Evolutionary conservation across 2,888 invertebrate species (phyloP).

Genomic region (Apantesis nais): DNA sequence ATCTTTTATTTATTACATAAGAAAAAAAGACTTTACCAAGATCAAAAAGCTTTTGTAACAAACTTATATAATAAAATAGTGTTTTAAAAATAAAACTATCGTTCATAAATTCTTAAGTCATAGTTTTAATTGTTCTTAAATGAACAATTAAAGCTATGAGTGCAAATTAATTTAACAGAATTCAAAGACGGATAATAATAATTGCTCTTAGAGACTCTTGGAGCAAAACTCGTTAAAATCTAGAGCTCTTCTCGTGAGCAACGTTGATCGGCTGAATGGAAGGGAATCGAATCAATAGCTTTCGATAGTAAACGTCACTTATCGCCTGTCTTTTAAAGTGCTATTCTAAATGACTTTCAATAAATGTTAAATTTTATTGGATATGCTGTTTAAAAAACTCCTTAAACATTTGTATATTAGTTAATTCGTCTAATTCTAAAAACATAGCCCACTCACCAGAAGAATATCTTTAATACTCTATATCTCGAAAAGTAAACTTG

Average conservation of each 20-base stretch:
- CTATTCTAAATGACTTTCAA: not conserved
- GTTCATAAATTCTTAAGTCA: conserved; percentile 8
- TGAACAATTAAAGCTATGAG: conserved; percentile 63
- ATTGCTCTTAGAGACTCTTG: conserved; percentile 66
- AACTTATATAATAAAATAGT: not conserved
- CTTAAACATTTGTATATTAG: too few relatives aligned
- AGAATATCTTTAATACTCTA: too few relatives aligned
- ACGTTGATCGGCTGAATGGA: conserved; percentile 39
- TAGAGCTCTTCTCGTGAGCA: conserved; percentile 65
- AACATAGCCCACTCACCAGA: too few relatives aligned
- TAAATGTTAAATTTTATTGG: not conserved
- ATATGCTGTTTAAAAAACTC: not conserved
- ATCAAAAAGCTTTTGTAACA: not conserved
- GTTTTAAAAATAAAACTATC: not conserved
- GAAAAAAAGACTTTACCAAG: not conserved
- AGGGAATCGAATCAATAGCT: conserved; percentile 45
- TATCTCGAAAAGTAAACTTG: too few relatives aligned
- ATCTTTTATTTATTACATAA: not conserved
- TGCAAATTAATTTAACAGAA: conserved; percentile 59
- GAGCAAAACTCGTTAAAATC: conserved; percentile 77
- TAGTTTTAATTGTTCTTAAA: conserved; percentile 38
- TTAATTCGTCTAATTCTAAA: too few relatives aligned
- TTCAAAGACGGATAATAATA: conserved; percentile 62
- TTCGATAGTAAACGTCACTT: conserved; percentile 18
- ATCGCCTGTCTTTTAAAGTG: not conserved